phyloP scores from a whole-genome alignment of 2,797 vertebrate species.

The Intellagama lesueurii region DNA sequence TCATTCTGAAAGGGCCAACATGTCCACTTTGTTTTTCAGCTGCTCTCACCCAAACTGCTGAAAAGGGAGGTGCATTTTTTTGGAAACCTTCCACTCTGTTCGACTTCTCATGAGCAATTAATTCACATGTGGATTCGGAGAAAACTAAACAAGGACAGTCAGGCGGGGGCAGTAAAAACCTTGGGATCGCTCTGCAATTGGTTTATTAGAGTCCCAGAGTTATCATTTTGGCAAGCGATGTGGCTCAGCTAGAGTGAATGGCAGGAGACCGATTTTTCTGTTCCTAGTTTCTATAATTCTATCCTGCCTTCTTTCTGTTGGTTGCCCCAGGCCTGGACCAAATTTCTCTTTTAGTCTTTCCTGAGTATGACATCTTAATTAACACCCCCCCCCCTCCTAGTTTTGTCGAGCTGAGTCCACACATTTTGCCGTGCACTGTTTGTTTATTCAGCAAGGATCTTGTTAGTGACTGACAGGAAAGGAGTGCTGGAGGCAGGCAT shows the following conservation, averaged over 20 bases:
- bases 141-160: fast-evolving
- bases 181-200: not conserved
- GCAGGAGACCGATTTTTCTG: not conserved
- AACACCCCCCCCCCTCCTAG: not conserved
- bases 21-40: not conserved
- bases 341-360: constrained; percentile 10
- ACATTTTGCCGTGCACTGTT: constrained; percentile 1
- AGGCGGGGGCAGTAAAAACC: not conserved
- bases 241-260: constrained; percentile 5
- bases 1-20: not conserved
- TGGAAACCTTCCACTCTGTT: not conserved
- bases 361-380: constrained; percentile 26
- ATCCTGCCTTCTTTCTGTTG: constrained; percentile 15
- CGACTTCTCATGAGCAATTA: not conserved
- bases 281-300: constrained; percentile 1
- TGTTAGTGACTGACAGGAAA: constrained; percentile 8
- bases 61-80: not conserved
- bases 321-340: not conserved
- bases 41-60: not conserved
- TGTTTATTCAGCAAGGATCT: constrained; percentile 14
- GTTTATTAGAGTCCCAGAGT: not conserved
- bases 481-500: constrained; percentile 16
- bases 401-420: constrained; percentile 2
- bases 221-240: not conserved
- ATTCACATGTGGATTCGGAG: not conserved